These are phyloP conservation scores for Meta bourneti DNA, from an alignment of 2,888 invertebrate genomes.

Conservation along the genomic window DNA sequence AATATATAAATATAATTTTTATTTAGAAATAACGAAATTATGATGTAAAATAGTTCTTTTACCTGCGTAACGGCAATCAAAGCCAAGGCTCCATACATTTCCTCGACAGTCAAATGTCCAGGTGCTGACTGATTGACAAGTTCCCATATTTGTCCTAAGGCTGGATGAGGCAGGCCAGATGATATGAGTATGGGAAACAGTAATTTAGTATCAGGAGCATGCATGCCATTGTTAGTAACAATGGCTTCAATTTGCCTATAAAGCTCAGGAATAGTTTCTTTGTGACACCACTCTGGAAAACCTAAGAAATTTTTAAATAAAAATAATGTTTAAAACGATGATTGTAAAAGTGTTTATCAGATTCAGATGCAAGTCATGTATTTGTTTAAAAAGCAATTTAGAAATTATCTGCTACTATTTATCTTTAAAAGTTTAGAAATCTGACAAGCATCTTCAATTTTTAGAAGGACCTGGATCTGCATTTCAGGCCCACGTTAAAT, in stretches of 20 bases:
- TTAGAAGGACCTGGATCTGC: too few relatives aligned
- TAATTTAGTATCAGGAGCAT: constrained; percentile 80
- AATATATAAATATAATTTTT: too few relatives aligned
- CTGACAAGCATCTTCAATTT: too few relatives aligned
- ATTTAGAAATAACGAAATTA: too few relatives aligned
- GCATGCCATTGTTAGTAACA: constrained; percentile 63
- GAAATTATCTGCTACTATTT: not conserved
- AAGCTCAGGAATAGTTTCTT: constrained; percentile 65
- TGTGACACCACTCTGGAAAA: constrained; percentile 73
- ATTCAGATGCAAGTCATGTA: not conserved
- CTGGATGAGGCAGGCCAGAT: constrained; percentile 81
- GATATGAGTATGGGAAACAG: constrained; percentile 82
- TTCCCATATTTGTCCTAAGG: constrained; percentile 82
- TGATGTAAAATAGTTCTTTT: not conserved
- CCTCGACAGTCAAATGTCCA: constrained; percentile 81
- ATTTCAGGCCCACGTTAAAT: too few relatives aligned
- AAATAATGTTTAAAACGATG: too few relatives aligned
- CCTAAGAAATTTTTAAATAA: constrained; percentile 7
- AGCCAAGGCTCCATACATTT: constrained; percentile 82
- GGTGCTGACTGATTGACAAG: constrained; percentile 81
- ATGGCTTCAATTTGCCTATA: constrained; percentile 55
- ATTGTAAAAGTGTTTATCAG: too few relatives aligned
- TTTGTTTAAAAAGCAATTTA: not conserved
- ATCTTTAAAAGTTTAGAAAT: too few relatives aligned
- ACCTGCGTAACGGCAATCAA: constrained; percentile 83